phyloP scores from a whole-genome alignment of 2,888 invertebrate genomes.

The Meliscaeva auricollis region DNA sequence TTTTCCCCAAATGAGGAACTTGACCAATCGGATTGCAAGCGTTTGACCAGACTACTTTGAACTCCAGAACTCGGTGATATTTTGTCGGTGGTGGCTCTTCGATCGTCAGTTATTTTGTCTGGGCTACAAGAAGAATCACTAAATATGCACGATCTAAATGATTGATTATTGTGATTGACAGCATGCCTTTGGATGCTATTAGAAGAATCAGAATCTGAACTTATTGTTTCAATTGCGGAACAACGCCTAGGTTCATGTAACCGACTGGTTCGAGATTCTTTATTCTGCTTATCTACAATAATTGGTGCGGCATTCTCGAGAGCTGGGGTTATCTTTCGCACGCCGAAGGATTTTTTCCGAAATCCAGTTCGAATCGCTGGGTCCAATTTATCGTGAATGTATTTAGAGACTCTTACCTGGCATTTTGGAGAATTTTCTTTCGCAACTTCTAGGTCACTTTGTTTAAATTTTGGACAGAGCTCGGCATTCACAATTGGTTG shows the following conservation, averaged over 20 bases:
- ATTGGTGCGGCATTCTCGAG: no score
- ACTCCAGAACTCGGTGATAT: neutral
- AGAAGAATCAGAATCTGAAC: no score
- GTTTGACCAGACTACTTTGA: neutral
- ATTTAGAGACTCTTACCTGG: no score
- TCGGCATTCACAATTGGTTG: neutral
- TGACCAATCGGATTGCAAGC: slow-evolving; percentile 47
- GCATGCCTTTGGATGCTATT: neutral
- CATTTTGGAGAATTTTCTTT: neutral
- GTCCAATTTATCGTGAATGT: neutral
- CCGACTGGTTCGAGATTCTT: neutral
- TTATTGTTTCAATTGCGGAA: no score
- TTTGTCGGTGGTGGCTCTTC: neutral
- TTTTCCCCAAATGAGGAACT: slow-evolving; percentile 9
- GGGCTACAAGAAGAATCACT: neutral
- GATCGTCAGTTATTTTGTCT: neutral
- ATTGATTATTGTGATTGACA: no score
- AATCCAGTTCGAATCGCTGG: neutral
- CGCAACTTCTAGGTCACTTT: neutral
- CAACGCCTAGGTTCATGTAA: neutral
- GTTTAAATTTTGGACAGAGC: neutral
- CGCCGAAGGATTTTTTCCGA: neutral
- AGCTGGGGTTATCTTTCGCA: neutral
- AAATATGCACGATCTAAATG: neutral
- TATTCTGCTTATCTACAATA: neutral